phyloP scores from a whole-genome alignment of 2,888 invertebrate genomes.

The Mellilla xanthometata region DNA sequence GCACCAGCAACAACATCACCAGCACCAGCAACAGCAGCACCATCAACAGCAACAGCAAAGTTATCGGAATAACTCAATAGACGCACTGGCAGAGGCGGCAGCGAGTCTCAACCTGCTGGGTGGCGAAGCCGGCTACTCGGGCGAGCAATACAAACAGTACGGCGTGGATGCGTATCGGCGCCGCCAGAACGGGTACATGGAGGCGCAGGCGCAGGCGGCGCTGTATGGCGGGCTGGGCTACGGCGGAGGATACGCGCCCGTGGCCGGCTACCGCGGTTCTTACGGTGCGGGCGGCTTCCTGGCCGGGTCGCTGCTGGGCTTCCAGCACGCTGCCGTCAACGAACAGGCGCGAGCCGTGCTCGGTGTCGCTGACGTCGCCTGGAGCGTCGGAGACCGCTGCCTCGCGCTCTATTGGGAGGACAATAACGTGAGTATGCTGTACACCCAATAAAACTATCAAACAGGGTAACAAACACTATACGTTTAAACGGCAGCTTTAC shows the following conservation, averaged over 20 bases:
- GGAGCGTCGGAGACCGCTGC: conserved; percentile 92
- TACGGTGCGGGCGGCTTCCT: conserved; percentile 47
- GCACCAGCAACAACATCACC: conserved; percentile 45
- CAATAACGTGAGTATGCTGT: conserved; percentile 85
- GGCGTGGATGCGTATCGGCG: conserved; percentile 50
- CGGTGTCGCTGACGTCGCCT: conserved; percentile 81
- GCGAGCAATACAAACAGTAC: conserved; percentile 24
- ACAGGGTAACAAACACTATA: too few species aligned
- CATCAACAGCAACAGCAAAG: conserved; percentile 29
- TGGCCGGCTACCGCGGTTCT: conserved; percentile 51
- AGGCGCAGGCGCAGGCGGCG: conserved; percentile 31
- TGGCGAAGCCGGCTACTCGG: conserved; percentile 15
- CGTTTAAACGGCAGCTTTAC: too few species aligned
- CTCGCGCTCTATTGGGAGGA: conserved; percentile 97
- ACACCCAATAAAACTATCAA: not conserved
- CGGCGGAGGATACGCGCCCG: conserved; percentile 39
- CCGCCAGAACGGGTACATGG: conserved; percentile 37
- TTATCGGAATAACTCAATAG: conserved; percentile 22
- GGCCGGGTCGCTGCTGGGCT: conserved; percentile 67
- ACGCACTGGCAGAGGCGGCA: conserved; percentile 31
- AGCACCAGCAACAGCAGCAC: conserved; percentile 48
- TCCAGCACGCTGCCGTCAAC: conserved; percentile 77
- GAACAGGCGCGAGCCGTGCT: conserved; percentile 79
- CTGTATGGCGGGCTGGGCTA: conserved; percentile 56
- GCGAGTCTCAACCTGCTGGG: conserved; percentile 22